phyloP scores from a whole-genome alignment of 2,888 invertebrate genomes.

The Electrophaes corylata region DNA sequence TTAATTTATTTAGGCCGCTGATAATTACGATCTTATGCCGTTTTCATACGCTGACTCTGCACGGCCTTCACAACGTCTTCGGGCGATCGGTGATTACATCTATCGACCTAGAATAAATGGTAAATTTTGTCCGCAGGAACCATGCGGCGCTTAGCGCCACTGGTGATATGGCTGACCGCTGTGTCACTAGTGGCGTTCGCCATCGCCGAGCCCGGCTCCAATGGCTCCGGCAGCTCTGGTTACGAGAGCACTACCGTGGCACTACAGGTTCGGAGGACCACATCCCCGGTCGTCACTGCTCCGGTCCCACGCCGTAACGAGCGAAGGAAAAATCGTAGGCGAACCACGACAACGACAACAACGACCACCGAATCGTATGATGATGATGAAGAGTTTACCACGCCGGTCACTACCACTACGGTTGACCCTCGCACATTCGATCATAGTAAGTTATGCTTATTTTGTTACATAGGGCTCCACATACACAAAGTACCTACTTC shows the following conservation, averaged over 20 bases:
- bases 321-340: slow-evolving; percentile 59
- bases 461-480: too few relatives aligned
- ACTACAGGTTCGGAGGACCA: slow-evolving; percentile 49
- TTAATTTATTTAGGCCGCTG: too few relatives aligned
- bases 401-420: slow-evolving; percentile 63
- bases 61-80: too few relatives aligned
- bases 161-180: slow-evolving; percentile 71
- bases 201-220: slow-evolving; percentile 56
- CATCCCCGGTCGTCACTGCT: slow-evolving; percentile 52
- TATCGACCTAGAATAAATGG: slow-evolving; percentile 3
- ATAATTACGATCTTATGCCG: too few relatives aligned
- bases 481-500: too few relatives aligned
- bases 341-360: slow-evolving; percentile 67
- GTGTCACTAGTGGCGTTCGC: slow-evolving; percentile 79
- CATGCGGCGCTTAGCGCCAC: slow-evolving; percentile 75
- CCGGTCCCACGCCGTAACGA: slow-evolving; percentile 46
- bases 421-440: slow-evolving; percentile 69
- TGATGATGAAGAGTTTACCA: slow-evolving; percentile 58
- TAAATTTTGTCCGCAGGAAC: slow-evolving; percentile 54
- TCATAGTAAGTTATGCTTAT: slow-evolving; percentile 72
- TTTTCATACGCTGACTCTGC: too few relatives aligned
- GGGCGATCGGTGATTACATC: not conserved
- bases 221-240: slow-evolving; percentile 43
- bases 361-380: slow-evolving; percentile 59
- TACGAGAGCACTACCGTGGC: slow-evolving; percentile 32